Conservation (phyloP, 53 echinoderm and acorn worm genomes). For the Holothuria leucospilota region DNA sequence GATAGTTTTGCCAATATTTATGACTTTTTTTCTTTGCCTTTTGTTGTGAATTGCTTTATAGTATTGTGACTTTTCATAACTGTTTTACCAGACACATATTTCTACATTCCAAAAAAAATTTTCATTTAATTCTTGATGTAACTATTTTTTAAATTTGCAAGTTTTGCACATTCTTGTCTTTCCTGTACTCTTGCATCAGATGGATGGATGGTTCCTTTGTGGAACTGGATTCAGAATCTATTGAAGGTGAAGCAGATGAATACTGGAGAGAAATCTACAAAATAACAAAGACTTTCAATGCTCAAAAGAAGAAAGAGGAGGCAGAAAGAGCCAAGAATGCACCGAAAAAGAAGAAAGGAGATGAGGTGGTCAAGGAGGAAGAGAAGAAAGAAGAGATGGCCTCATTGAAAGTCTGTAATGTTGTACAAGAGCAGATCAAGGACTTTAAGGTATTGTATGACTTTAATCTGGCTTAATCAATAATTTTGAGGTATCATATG, state of each 20-base stretch:
- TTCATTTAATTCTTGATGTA: too few relatives aligned
- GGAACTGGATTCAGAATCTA: slow-evolving; percentile 94
- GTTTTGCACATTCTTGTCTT: too few relatives aligned
- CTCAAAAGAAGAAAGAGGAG: slow-evolving; percentile 95
- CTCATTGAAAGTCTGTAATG: slow-evolving; percentile 91
- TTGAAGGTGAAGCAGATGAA: slow-evolving; percentile 90
- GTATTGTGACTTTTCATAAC: too few relatives aligned
- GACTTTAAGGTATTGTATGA: slow-evolving; percentile 82
- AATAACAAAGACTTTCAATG: slow-evolving; percentile 91
- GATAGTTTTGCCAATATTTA: too few relatives aligned
- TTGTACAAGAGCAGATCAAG: slow-evolving; percentile 90
- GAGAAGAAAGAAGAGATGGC: slow-evolving; percentile 88
- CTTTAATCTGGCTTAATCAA: slow-evolving; percentile 28
- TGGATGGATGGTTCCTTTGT: slow-evolving; percentile 99
- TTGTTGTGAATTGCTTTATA: too few relatives aligned
- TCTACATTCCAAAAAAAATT: too few relatives aligned
- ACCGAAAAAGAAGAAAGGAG: slow-evolving; percentile 81
- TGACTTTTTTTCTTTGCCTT: too few relatives aligned
- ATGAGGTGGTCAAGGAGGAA: slow-evolving; percentile 63
- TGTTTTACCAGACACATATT: too few relatives aligned
- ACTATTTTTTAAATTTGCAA: too few relatives aligned
- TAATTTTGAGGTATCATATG: slow-evolving; percentile 78
- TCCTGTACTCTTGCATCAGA: slow-evolving; percentile 39
- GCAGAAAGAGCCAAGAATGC: slow-evolving; percentile 94
- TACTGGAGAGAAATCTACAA: slow-evolving; percentile 99